Evolutionary conservation across 2,113 vertebrate species (phyloP), one percentile per base, ranked within the genome.

Genomic region (Spilogale gracilis): DNA sequence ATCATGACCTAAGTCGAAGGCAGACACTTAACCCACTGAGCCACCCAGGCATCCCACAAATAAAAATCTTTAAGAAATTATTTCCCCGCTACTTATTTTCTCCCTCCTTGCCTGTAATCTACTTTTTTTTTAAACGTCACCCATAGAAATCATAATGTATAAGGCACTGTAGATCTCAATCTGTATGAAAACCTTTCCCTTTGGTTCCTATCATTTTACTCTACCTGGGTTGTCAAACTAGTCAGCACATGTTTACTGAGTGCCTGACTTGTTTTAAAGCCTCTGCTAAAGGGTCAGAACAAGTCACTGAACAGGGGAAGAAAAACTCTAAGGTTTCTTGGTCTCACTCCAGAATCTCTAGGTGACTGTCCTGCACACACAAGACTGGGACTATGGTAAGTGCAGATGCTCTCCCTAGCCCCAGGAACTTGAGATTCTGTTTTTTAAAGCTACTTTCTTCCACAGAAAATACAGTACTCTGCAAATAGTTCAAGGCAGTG

Each of bases 371-470:
- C 30, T 1, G 9, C 32, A 67, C 32, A 52, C 9, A 76, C 48
- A 71, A 56, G 17, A 73, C 54, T 79, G 74, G 60, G 56, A 58
- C n/a, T n/a, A 58, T 50, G 48, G 18, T 76, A 94, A 32, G 16
- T 8, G 43, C 12, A 63, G 3, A 58, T 27, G 18, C 17, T 80
- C 71, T 86, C n/a, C 80, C 54, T 7, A 58, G 45, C 48, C 30
- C 81, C 48, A 83, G 13, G 87, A 63, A 86, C 30, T 16, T 79
- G 25, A 88, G 21, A 84, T 65, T 63, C 69, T 63, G 45, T 52
- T 73, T 83, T 96, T 48, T 79, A 95, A 89, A n/a, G 4, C 20
- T 65, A 69, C 25, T 48, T 79, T 80, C 76, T 95, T 73, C 38
- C 76, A 80, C 2, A 89, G 78, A 89, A 91, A 92, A 91, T 9